Percentiles rank a stretch among this genome's conserved stretches.
phyloP scores from a whole-genome alignment of 1,140 invertebrate genomes.

The Epicauta chinensis region DNA sequence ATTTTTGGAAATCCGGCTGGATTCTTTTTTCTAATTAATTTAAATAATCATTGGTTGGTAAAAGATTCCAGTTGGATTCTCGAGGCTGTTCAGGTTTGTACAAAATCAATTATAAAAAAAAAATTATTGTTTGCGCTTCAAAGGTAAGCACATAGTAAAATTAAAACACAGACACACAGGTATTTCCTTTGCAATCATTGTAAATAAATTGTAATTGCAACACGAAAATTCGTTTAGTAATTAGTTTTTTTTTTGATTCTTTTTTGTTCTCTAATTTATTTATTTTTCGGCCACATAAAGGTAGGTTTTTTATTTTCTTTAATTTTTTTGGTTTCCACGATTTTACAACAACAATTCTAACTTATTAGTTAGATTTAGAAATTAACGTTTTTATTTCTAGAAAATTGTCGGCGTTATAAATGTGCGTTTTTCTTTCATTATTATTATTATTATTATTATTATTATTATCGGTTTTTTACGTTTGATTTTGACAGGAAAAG shows the following conservation, averaged over 20 bases:
- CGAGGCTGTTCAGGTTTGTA: conserved; percentile 19
- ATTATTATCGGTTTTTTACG: neutral
- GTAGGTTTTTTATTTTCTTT: conserved; percentile 9
- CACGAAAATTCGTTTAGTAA: no score
- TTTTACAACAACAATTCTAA: conserved; percentile 9
- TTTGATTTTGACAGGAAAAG: conserved; percentile 8
- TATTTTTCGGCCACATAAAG: conserved; percentile 11
- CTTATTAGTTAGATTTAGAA: conserved; percentile 4
- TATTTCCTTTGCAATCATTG: conserved; percentile 6
- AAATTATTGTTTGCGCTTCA: conserved; percentile 11
- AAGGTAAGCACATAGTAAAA: conserved; percentile 22
- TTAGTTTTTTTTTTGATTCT: no score
- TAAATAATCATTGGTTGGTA: neutral
- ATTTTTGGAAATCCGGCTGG: conserved; percentile 1
- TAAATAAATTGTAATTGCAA: conserved; percentile 5
- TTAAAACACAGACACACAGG: no score
- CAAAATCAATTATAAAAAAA: conserved; percentile 9
- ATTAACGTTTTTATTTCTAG: conserved; percentile 5
- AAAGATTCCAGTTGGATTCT: conserved; percentile 5
- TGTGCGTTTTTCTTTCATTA: no score
- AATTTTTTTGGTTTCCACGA: conserved; percentile 8
- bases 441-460: no score
- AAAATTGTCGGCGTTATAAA: no score
- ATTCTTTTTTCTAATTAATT: neutral
- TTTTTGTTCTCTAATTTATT: neutral